These are phyloP conservation scores for Scarus forsteni DNA, from an alignment of 2,797 vertebrate genomes.

Conservation along the genomic window DNA sequence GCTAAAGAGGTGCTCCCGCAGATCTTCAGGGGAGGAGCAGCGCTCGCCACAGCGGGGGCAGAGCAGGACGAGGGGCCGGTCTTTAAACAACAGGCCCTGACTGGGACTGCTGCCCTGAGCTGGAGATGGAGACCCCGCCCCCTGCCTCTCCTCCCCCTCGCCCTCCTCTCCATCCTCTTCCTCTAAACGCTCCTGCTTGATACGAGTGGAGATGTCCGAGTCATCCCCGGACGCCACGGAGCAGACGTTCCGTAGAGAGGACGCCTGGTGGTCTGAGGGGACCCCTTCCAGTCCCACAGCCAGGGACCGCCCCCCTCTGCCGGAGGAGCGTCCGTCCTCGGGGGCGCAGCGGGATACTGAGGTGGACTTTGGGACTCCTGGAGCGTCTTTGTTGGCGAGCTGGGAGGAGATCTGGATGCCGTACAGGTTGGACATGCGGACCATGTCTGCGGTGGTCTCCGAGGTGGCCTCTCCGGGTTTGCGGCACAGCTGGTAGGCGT, in stretches of 20 bases:
- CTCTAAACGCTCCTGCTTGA: slow-evolving; percentile 92
- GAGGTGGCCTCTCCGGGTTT: slow-evolving; percentile 85
- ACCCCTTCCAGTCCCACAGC: slow-evolving; percentile 89
- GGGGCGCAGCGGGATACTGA: slow-evolving; percentile 30
- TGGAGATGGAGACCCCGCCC: slow-evolving; percentile 70
- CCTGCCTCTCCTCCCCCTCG: slow-evolving; percentile 80
- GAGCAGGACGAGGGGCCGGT: slow-evolving; percentile 81
- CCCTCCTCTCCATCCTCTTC: slow-evolving; percentile 82
- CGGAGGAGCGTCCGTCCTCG: slow-evolving; percentile 66
- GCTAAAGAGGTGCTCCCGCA: slow-evolving; percentile 92
- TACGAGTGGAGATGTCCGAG: slow-evolving; percentile 83
- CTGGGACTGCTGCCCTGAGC: slow-evolving; percentile 77
- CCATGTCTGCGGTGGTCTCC: slow-evolving; percentile 81
- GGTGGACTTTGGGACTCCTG: slow-evolving; percentile 63
- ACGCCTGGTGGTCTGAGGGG: slow-evolving; percentile 79
- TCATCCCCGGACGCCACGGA: slow-evolving; percentile 78
- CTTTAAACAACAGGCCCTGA: slow-evolving; percentile 81
- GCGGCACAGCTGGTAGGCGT: slow-evolving; percentile 92
- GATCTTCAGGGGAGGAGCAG: slow-evolving; percentile 87
- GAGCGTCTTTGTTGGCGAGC: slow-evolving; percentile 85
- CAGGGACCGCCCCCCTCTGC: slow-evolving; percentile 81
- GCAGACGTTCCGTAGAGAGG: slow-evolving; percentile 78
- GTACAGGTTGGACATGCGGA: slow-evolving; percentile 96
- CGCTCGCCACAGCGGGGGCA: slow-evolving; percentile 95
- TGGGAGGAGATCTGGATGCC: slow-evolving; percentile 98